A percentile compares a stretch with the other conserved stretches of the same genome.
Evolutionary conservation across 2,797 vertebrate genomes (phyloP).

Genomic region (Aeoliscus strigatus): DNA sequence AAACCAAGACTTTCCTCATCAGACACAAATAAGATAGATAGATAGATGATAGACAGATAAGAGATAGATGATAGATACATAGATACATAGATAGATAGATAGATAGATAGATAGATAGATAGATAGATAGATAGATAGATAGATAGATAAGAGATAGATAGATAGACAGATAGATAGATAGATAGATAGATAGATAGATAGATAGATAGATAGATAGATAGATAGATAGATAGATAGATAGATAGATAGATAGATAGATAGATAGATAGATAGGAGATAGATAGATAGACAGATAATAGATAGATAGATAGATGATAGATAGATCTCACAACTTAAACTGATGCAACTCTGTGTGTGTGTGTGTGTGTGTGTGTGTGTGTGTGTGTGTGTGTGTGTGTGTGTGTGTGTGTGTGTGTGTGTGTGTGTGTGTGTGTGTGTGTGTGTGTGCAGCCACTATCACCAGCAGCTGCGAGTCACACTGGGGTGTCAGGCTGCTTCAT

Average conservation of each 20-base stretch:
- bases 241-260: conserved; percentile 9
- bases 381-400: background rate
- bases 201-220: too few species aligned
- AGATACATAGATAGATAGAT: conserved; percentile 3
- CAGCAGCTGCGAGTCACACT: conserved; percentile 64
- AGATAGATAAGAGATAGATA: conserved; percentile 8
- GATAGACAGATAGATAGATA: conserved; percentile 17
- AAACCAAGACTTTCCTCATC: too few species aligned
- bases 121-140: conserved; percentile 2
- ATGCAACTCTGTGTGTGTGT: conserved; percentile 25
- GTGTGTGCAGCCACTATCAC: conserved; percentile 56
- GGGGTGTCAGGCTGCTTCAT: conserved; percentile 57
- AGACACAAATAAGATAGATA: too few species aligned
- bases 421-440: conserved; percentile 18
- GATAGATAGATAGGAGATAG: conserved; percentile 3
- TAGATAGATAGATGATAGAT: conserved; percentile 14
- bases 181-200: too few species aligned
- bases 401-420: conserved; percentile 7
- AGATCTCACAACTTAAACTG: conserved; percentile 16
- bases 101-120: conserved; percentile 8
- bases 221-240: conserved; percentile 1
- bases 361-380: conserved; percentile 14
- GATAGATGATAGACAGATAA: too few species aligned
- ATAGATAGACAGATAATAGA: conserved; percentile 8
- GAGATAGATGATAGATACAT: background rate